phyloP scores from a whole-genome alignment of 53 echinoderm and acorn worm species.

The Zoroaster sp. region DNA sequence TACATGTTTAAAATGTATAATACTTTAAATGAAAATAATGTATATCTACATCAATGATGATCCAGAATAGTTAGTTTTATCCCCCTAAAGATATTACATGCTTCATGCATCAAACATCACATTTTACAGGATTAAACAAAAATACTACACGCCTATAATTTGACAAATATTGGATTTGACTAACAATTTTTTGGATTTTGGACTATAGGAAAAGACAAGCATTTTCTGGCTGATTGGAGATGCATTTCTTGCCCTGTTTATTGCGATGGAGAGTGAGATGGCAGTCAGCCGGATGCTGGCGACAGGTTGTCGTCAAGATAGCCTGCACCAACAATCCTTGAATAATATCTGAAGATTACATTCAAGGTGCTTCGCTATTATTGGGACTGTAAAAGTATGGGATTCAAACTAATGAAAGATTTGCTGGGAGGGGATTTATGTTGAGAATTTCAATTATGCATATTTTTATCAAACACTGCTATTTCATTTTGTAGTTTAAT shows the following conservation, averaged over 20 bases:
- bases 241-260: neutral
- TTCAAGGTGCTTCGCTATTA: neutral
- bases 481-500: no score
- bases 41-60: neutral
- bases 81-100: no score
- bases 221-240: conserved; percentile 22
- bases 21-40: neutral
- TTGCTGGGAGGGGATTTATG: neutral
- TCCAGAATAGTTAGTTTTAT: no score
- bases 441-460: neutral
- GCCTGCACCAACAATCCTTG: conserved; percentile 9
- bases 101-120: neutral
- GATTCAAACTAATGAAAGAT: neutral
- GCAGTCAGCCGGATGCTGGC: neutral
- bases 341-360: neutral
- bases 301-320: conserved; percentile 32
- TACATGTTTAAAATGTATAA: no score
- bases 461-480: neutral
- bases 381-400: neutral
- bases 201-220: neutral
- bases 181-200: conserved; percentile 20
- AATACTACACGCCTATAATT: neutral
- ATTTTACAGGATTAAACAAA: neutral
- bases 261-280: neutral
- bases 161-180: neutral